Evolutionary conservation across 2,113 vertebrate genomes (phyloP).

Genomic region (Mus pahari): DNA sequence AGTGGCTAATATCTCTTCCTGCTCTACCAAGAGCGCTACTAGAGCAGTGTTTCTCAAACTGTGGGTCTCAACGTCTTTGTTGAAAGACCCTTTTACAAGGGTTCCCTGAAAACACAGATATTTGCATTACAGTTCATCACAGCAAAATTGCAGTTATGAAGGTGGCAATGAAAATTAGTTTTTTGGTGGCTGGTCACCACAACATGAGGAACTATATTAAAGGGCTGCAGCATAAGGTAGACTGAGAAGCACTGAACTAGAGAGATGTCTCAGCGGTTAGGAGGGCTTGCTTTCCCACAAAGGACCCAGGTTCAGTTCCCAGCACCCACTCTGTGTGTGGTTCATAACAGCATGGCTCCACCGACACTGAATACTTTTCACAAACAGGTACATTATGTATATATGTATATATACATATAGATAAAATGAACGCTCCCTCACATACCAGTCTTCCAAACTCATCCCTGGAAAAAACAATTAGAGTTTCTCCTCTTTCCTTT

Average conservation of each 20-base stretch:
- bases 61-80: not conserved
- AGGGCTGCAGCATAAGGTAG: not conserved
- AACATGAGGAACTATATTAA: not conserved
- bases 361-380: not conserved
- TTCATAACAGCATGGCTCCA: not conserved
- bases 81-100: not conserved
- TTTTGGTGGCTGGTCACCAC: not conserved
- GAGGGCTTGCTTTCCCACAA: not conserved
- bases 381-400: not conserved
- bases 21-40: not conserved
- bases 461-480: not conserved
- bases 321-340: not conserved
- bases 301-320: not conserved
- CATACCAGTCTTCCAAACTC: not conserved
- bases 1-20: not conserved
- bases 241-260: not conserved
- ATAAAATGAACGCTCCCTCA: not conserved
- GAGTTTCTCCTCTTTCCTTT: not conserved
- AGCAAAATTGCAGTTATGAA: not conserved
- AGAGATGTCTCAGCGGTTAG: not conserved
- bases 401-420: too few species aligned
- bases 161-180: not conserved
- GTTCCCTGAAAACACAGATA: not conserved
- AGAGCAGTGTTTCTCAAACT: not conserved
- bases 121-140: not conserved